Evolutionary conservation across 2,888 invertebrate species (phyloP).

Genomic region (Chrysotoxum bicinctum): DNA sequence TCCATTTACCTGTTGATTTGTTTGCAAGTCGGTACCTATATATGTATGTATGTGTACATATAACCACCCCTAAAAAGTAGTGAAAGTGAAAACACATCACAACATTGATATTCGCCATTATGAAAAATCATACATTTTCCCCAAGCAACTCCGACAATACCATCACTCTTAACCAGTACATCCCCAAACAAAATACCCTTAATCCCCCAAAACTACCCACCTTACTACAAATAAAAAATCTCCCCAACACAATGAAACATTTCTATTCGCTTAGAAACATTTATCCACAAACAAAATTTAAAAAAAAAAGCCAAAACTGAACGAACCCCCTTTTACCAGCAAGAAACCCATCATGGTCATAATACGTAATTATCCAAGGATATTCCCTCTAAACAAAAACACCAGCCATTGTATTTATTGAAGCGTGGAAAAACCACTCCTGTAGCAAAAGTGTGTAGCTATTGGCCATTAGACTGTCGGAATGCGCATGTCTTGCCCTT

Average conservation of each 20-base stretch:
- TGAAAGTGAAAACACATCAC: constrained; percentile 54
- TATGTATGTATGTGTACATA: not conserved
- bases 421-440: constrained; percentile 73
- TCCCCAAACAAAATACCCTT: constrained; percentile 34
- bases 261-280: constrained; percentile 61
- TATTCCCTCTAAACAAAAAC: constrained; percentile 71
- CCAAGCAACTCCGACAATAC: constrained; percentile 12
- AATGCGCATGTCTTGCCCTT: constrained; percentile 62
- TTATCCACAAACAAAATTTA: not conserved
- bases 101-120: constrained; percentile 66
- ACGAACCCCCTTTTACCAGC: constrained; percentile 9
- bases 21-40: not conserved
- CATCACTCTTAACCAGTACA: constrained; percentile 36
- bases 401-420: constrained; percentile 71
- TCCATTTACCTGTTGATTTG: constrained; percentile 52
- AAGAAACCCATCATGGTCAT: constrained; percentile 25
- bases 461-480: constrained; percentile 64
- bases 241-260: constrained; percentile 40
- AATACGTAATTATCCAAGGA: constrained; percentile 71
- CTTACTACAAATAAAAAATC: constrained; percentile 22
- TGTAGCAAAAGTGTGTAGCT: constrained; percentile 67
- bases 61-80: not conserved
- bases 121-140: constrained; percentile 49
- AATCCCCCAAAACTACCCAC: constrained; percentile 17
- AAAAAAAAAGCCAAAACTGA: not conserved